Percentiles rank a stretch among this genome's conserved stretches.
These are phyloP conservation scores for Steromphala cineraria DNA, from an alignment of 2,888 invertebrate genomes.

Conservation along the genomic window DNA sequence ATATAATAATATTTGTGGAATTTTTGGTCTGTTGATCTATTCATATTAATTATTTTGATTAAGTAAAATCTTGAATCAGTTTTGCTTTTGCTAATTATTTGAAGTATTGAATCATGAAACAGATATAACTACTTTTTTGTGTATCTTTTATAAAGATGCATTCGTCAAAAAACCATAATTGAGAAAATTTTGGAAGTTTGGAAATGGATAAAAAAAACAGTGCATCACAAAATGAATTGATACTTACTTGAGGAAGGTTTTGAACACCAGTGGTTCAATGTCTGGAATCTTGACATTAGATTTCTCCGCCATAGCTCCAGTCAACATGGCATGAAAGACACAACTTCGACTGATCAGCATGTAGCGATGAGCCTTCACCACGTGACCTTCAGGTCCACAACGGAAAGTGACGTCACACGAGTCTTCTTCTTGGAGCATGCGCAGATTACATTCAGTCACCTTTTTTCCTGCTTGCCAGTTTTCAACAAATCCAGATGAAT, in stretches of 20 bases:
- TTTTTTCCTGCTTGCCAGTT: not conserved
- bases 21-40: no score
- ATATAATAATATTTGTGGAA: no score
- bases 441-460: not conserved
- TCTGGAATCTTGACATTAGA: not conserved
- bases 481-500: not conserved
- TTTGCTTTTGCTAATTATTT: no score
- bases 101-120: no score
- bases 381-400: not conserved
- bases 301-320: not conserved
- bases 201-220: no score
- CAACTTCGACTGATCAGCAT: not conserved
- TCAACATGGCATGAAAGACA: not conserved
- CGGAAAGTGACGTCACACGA: not conserved
- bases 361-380: not conserved
- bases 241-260: not conserved
- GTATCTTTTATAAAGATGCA: no score
- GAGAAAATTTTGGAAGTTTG: no score
- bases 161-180: no score
- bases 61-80: no score
- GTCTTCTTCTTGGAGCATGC: not conserved
- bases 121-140: no score
- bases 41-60: no score
- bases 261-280: not conserved
- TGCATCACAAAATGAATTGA: no score